Evolutionary conservation across 2,888 invertebrate species (phyloP), one percentile per base, ranked within the genome.

Genomic region (Trissoscelio sp.): DNA sequence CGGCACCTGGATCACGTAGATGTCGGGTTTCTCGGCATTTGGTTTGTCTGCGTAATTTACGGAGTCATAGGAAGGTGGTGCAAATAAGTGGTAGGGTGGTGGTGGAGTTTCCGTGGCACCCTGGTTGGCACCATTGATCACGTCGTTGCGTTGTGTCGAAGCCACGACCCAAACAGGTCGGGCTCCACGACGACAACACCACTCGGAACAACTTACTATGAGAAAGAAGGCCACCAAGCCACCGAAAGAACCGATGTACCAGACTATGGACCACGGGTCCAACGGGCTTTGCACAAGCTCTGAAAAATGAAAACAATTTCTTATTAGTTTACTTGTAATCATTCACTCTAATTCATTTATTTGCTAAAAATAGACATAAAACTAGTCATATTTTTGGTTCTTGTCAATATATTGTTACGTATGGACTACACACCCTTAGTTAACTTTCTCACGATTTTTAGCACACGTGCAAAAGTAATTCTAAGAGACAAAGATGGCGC

Each of bases 201-300:
- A 93, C 80, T 93, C 93, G 3, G 93, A 93, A 82, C 93, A 93
- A 62, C 93, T 93, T 18, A 93, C 92, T 6, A 93, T 91, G 37
- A 93, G 89, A 88, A 93, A 93, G 87, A 93, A 93, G 3, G 92
- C 92, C 1, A 93, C 92, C 16, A 93, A 88, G 0, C 93, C 93
- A 3, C 93, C 93, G 84, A 93, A 93, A 1, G 93, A 93, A 1
- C 93, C 93, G 58, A 93, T 92, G 90, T 93, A 93, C 93, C 93
- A 93, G 4, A 93, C 91, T 64, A 93, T 92, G 22, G 93, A 93
- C 93, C 93, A 93, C 0, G 93, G 92, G 84, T 93, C 93, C 84
- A 92, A 83, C 0, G 91, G 88, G 44, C 87, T 89, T 42, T 90
- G 89, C 11, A 82, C 84, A 34, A 87, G 83, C 31, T 83, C 87